A percentile compares a stretch with the other conserved stretches of the same genome.
Evolutionary conservation across 2,888 invertebrate genomes (phyloP).

Genomic region (Orthonevra nobilis): DNA sequence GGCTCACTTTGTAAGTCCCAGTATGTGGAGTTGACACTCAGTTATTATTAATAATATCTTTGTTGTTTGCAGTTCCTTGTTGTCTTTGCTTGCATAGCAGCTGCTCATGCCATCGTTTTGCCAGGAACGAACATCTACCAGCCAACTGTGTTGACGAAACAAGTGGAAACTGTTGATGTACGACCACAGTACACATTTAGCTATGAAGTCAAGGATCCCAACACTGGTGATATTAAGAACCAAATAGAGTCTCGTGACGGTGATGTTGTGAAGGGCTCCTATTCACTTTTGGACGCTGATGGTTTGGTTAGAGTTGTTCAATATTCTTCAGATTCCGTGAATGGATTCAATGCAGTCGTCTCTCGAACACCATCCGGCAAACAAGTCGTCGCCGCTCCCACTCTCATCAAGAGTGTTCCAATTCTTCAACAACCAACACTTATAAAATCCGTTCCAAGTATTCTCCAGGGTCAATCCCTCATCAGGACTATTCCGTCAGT

Average conservation of each 20-base stretch:
- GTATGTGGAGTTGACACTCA: no score
- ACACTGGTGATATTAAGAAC: slow-evolving; percentile 79
- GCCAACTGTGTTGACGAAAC: slow-evolving; percentile 35
- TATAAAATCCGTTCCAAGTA: slow-evolving; percentile 13
- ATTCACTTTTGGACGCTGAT: slow-evolving; percentile 80
- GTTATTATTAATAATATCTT: neutral
- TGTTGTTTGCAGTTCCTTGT: slow-evolving; percentile 17
- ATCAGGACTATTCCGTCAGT: slow-evolving; percentile 5
- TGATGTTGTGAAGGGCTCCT: slow-evolving; percentile 79
- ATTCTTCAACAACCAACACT: slow-evolving; percentile 4
- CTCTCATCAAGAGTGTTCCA: slow-evolving; percentile 34
- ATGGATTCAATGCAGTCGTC: slow-evolving; percentile 81
- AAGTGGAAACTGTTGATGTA: slow-evolving; percentile 47
- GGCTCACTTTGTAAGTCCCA: slow-evolving; percentile 26
- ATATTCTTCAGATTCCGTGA: slow-evolving; percentile 79
- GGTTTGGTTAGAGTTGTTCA: slow-evolving; percentile 80
- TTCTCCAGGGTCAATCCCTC: slow-evolving; percentile 22
- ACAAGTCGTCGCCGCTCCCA: slow-evolving; percentile 36
- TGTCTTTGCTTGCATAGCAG: slow-evolving; percentile 16
- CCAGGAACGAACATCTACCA: slow-evolving; percentile 21
- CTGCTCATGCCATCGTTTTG: slow-evolving; percentile 8
- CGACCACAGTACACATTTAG: slow-evolving; percentile 74
- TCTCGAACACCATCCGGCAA: slow-evolving; percentile 76
- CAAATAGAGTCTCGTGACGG: slow-evolving; percentile 80
- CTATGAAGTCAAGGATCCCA: slow-evolving; percentile 77